phyloP scores from a whole-genome alignment of 2,797 vertebrate species.

The Scarus forsteni region DNA sequence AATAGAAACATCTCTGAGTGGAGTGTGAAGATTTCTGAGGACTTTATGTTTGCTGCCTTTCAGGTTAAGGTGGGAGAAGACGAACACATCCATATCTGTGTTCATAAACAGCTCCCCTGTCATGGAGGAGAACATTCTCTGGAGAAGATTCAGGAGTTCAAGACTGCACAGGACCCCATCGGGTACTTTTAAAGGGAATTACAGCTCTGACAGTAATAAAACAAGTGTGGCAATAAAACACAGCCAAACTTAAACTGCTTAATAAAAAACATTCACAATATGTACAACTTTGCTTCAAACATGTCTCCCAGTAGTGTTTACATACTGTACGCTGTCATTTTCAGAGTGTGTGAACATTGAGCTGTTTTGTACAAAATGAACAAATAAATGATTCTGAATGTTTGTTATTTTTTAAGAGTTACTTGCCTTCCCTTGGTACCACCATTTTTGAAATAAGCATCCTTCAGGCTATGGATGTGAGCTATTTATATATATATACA shows the following conservation, averaged over 20 bases:
- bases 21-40: neutral
- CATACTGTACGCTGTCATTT: slow-evolving; percentile 1
- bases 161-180: neutral
- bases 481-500: too few relatives aligned
- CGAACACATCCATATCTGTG: slow-evolving; percentile 68
- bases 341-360: neutral
- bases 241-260: neutral
- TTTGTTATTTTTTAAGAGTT: neutral
- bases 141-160: neutral
- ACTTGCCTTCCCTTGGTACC: neutral
- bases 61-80: slow-evolving; percentile 84
- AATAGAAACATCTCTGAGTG: neutral
- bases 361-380: slow-evolving; percentile 25
- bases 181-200: neutral
- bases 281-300: neutral
- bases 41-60: slow-evolving; percentile 37
- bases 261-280: neutral
- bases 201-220: too few relatives aligned
- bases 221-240: too few relatives aligned
- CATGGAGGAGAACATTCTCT: neutral
- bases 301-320: neutral
- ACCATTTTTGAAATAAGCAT: too few relatives aligned
- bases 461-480: neutral
- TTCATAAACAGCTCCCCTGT: neutral
- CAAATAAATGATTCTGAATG: slow-evolving; percentile 25